Evolutionary conservation across 2,888 invertebrate species (phyloP), one percentile per base, ranked within the genome.

Genomic region (Aphidius colemani): DNA sequence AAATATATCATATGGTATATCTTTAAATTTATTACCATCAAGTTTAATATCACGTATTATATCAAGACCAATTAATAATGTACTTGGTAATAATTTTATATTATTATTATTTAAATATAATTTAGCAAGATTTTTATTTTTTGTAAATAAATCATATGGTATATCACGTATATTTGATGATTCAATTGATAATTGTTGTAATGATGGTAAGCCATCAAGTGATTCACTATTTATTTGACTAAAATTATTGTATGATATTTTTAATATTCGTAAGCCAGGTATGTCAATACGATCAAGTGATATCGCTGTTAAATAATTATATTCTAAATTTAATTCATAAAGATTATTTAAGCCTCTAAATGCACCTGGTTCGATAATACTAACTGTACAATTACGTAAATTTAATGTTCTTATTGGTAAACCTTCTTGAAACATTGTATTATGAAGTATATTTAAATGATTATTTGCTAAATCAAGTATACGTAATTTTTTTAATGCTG

Each of bases 391-490:
- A 76, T 93, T 91, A 74, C 88, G 88, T 53, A 95, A 82, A 75
- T 90, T 89, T 53, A 95, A 84, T 67, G 87, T 87, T 72, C 88
- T 88, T 57, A 95, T 88, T 2, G 92, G 90, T 66, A 94, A 81
- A 51, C 90, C 89, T 66, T 91, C 89, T 75, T 90, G 88, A 66
- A 93, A 92, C 72, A 93, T 88, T 66, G 88, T 86, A 68, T 91
- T 89, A 70, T 92, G 89, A 30, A 96, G 84, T 59, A 88, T 86
- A 30, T 86, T 85, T 45, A 96, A 84, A 68, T 88, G 87, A 82
- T 96, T 96, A 72, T 90, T 87, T 0, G 93, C 91, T 48, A 96
- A 84, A 81, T 95, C 94, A 55, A 96, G 83, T 43, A 90, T 86
- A 75, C 90, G 88, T 7, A 96, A 82, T 77, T 90, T 92, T 70